These are phyloP conservation scores for Nanorana parkeri DNA, from an alignment of 2,113 vertebrate genomes.

Conservation along the genomic window DNA sequence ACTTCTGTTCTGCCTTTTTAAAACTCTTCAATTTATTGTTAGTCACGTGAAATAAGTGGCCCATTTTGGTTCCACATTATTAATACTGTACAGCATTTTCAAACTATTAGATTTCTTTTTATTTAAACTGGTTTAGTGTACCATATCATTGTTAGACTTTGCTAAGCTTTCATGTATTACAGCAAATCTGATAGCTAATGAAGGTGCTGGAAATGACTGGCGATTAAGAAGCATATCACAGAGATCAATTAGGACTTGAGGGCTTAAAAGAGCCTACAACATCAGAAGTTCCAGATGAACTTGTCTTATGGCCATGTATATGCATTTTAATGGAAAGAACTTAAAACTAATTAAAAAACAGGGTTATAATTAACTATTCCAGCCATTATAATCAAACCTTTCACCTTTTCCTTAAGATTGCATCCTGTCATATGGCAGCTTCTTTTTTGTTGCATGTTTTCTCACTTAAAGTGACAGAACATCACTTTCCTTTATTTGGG, in stretches of 20 bases:
- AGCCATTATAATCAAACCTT: not conserved
- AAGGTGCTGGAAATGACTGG: not conserved
- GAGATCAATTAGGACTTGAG: slow-evolving; percentile 8
- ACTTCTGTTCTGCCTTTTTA: not conserved
- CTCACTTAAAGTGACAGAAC: too few relatives aligned
- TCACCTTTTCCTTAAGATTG: too few relatives aligned
- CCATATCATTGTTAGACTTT: not conserved
- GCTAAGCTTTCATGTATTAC: not conserved
- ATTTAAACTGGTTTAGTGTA: not conserved
- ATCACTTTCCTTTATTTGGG: too few relatives aligned
- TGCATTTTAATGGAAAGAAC: not conserved
- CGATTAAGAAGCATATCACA: slow-evolving; percentile 19
- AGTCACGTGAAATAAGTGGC: too few relatives aligned
- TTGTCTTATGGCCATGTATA: not conserved
- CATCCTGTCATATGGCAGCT: too few relatives aligned
- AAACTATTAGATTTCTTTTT: too few relatives aligned
- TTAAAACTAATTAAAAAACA: slow-evolving; percentile 13
- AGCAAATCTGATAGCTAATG: not conserved
- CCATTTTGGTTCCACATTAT: too few relatives aligned
- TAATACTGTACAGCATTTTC: too few relatives aligned
- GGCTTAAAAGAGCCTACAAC: not conserved
- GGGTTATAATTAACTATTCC: not conserved
- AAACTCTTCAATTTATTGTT: too few relatives aligned
- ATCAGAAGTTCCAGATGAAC: not conserved
- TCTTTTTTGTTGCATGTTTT: too few relatives aligned